Evolutionary conservation across 2,888 invertebrate species (phyloP).

Genomic region (Latrodectus elegans): DNA sequence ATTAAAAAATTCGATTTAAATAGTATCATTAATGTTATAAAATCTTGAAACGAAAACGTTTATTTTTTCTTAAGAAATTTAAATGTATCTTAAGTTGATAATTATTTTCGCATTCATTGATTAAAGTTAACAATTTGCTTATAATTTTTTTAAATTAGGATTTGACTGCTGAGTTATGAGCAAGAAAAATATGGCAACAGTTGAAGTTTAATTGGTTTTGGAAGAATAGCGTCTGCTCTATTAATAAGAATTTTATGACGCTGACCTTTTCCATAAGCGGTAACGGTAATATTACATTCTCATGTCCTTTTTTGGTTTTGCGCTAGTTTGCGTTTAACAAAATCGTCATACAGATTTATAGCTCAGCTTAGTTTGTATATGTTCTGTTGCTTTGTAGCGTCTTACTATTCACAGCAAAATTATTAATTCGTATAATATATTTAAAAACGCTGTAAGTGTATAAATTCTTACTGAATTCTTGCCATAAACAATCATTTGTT

Average conservation of each 20-base stretch:
- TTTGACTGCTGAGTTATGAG: background rate
- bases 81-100: background rate
- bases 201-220: constrained; percentile 6
- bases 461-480: too few species aligned
- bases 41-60: background rate
- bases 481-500: too few species aligned
- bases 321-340: constrained; percentile 3
- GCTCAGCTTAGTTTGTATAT: background rate
- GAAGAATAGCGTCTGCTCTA: constrained; percentile 51
- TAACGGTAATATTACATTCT: background rate
- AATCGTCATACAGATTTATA: background rate
- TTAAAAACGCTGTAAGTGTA: too few species aligned
- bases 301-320: constrained; percentile 61
- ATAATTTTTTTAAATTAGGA: background rate
- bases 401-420: too few species aligned
- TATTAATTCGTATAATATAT: too few species aligned
- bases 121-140: background rate
- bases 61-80: background rate
- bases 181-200: background rate
- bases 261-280: constrained; percentile 59
- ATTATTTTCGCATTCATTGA: background rate
- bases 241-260: constrained; percentile 13
- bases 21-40: too few species aligned
- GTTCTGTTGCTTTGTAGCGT: too few species aligned
- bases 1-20: too few species aligned